A percentile compares a stretch with the other conserved stretches of the same genome.
Evolutionary conservation across 2,113 vertebrate genomes (phyloP).

Genomic region (Maccullochella peelii): DNA sequence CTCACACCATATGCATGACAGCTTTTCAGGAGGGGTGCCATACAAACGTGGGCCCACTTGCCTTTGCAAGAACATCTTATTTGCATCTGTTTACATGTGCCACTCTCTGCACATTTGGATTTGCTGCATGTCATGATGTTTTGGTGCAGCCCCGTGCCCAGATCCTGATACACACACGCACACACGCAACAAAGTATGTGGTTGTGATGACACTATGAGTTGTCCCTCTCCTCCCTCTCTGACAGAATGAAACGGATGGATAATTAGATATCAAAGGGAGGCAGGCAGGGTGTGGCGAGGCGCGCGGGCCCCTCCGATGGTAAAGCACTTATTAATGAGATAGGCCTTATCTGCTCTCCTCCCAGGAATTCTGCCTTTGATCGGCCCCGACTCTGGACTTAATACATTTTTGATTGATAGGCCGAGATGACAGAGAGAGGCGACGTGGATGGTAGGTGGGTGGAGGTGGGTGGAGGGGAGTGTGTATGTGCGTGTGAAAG

Average conservation of each 20-base stretch:
- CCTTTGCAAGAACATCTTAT: constrained; percentile 63
- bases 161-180: constrained; percentile 59
- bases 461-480: constrained; percentile 62
- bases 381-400: constrained; percentile 86
- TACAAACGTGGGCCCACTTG: constrained; percentile 21
- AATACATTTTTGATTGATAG: constrained; percentile 90
- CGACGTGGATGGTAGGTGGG: constrained; percentile 69
- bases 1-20: constrained; percentile 45
- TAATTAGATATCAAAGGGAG: constrained; percentile 89
- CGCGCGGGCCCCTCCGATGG: constrained; percentile 81
- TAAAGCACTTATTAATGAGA: constrained; percentile 90
- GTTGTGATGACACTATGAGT: constrained; percentile 75
- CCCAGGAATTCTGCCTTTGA: constrained; percentile 89
- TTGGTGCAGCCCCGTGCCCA: constrained; percentile 55
- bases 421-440: constrained; percentile 85
- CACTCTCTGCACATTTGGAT: constrained; percentile 69
- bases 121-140: constrained; percentile 69
- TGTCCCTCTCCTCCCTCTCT: constrained; percentile 78
- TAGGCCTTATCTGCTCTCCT: constrained; percentile 88
- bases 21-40: constrained; percentile 46
- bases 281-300: constrained; percentile 83
- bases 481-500: constrained; percentile 43
- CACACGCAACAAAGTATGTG: constrained; percentile 67
- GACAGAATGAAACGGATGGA: constrained; percentile 85
- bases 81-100: constrained; percentile 81